Evolutionary conservation across 2,888 invertebrate species (phyloP).

Genomic region (Hesperia comma): DNA sequence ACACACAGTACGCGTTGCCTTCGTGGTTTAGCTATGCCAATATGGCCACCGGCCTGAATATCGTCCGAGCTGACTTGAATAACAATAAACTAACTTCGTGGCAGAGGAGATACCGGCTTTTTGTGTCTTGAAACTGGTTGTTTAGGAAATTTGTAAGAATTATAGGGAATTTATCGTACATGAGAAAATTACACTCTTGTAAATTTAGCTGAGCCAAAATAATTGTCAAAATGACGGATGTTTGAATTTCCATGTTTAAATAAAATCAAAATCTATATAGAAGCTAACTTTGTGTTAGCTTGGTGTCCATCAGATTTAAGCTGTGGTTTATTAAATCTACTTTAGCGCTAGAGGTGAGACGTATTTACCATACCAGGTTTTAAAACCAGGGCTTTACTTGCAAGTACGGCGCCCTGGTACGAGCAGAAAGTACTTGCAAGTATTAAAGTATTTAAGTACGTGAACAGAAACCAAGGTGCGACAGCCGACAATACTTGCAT

Average conservation of each 20-base stretch:
- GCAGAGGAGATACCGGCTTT: slow-evolving; percentile 57
- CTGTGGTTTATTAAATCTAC: too few relatives aligned
- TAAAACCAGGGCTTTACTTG: too few relatives aligned
- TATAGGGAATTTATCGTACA: slow-evolving; percentile 65
- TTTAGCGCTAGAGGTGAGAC: too few relatives aligned
- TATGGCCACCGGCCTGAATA: slow-evolving; percentile 80
- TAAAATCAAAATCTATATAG: slow-evolving; percentile 19
- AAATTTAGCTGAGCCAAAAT: slow-evolving; percentile 79
- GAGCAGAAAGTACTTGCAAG: too few relatives aligned
- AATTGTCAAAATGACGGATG: slow-evolving; percentile 61
- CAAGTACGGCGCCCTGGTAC: too few relatives aligned
- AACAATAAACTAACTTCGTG: slow-evolving; percentile 65
- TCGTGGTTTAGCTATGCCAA: slow-evolving; percentile 70
- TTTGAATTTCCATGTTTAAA: slow-evolving; percentile 43
- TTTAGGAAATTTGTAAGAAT: slow-evolving; percentile 42
- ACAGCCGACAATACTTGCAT: too few relatives aligned
- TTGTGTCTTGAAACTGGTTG: slow-evolving; percentile 42
- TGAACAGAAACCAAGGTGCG: too few relatives aligned
- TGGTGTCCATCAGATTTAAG: too few relatives aligned
- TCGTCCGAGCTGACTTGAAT: slow-evolving; percentile 52
- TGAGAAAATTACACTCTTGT: slow-evolving; percentile 79
- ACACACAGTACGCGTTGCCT: slow-evolving; percentile 67
- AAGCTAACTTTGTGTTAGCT: neutral
- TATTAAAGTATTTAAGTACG: too few relatives aligned
- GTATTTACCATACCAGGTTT: too few relatives aligned